These are phyloP conservation scores for Epistrophe eligans DNA, from an alignment of 2,888 invertebrate species.

Conservation along the genomic window DNA sequence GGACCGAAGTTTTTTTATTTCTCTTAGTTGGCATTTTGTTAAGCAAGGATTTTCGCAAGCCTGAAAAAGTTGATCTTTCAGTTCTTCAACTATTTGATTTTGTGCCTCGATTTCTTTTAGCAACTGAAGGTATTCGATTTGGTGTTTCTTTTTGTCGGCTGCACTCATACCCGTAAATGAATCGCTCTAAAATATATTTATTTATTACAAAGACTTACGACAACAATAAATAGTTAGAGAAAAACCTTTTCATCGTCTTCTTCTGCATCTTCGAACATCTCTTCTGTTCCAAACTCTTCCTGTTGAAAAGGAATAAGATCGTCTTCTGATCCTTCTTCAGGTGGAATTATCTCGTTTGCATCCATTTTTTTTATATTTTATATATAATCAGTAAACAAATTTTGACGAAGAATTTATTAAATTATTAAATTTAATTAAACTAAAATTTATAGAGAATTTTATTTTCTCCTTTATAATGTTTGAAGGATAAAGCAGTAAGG, in stretches of 20 bases:
- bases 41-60: slow-evolving; percentile 79
- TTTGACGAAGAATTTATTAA: no score
- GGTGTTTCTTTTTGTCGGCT: slow-evolving; percentile 54
- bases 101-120: slow-evolving; percentile 81
- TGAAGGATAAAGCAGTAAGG: no score
- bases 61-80: slow-evolving; percentile 80
- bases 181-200: slow-evolving; percentile 51
- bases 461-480: no score
- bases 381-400: not conserved
- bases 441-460: no score
- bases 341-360: not conserved
- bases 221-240: not conserved
- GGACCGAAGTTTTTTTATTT: slow-evolving; percentile 80
- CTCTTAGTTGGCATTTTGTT: slow-evolving; percentile 79
- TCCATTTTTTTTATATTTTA: slow-evolving; percentile 25
- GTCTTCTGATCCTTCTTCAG: not conserved
- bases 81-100: slow-evolving; percentile 80
- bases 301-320: not conserved
- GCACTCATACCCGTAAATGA: slow-evolving; percentile 66
- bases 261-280: slow-evolving; percentile 9
- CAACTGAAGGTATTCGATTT: slow-evolving; percentile 80
- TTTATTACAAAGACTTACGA: no score
- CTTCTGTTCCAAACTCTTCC: not conserved
- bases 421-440: no score
- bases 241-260: slow-evolving; percentile 54